Base-by-base conservation (phyloP, 1,140 invertebrate species). In the Drosophila rhopaloa region DNA sequence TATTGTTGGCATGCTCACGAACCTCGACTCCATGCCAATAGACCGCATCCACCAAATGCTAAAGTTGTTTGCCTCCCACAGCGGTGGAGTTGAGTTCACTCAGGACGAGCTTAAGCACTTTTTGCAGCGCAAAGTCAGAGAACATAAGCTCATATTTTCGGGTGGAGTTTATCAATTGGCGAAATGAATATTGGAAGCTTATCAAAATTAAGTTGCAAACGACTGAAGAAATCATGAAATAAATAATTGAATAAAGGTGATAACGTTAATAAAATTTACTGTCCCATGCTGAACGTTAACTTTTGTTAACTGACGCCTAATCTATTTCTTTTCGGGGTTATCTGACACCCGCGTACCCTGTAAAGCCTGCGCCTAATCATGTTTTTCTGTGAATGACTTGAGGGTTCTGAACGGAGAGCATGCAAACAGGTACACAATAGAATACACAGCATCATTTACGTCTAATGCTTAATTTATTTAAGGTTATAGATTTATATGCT, bases 11-110 rank as follows among this genome's bases (percentile, higher is more conserved):
- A 99, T 99, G 98, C 93, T 99, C 29, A 98, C 98, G 0, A 99
- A 99, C 94, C 93, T 99, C 58, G 98, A 99, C 78, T 97, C 97
- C 2, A 94, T 99, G 89, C 96, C 98, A 1, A 93, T 99, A 44
- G 98, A 99, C 77, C 93, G 98, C 55, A 99, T 99, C 82, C 98
- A 99, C 93, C 97, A 98, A 81, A 99, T 99, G 97, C 93, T 99
- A 24, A 97, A 98, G 91, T 98, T 99, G 96, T 99, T 99, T 94
- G 97, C 97, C 4, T 95, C 95, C 41, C 97, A 97, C 91, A 96
- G 96, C n/a, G 96, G 96, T 0, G 95, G 96, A 0, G 95, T 97
- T 10, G 98, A 99, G 90, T 98, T 97, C 76, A 97, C 95, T 78
- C 93, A 97, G 53, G 96, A 97, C 51, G 97, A 99, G 92, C 93